Conservation (phyloP, 2,113 vertebrate species). For the Cyprinus carpio region DNA sequence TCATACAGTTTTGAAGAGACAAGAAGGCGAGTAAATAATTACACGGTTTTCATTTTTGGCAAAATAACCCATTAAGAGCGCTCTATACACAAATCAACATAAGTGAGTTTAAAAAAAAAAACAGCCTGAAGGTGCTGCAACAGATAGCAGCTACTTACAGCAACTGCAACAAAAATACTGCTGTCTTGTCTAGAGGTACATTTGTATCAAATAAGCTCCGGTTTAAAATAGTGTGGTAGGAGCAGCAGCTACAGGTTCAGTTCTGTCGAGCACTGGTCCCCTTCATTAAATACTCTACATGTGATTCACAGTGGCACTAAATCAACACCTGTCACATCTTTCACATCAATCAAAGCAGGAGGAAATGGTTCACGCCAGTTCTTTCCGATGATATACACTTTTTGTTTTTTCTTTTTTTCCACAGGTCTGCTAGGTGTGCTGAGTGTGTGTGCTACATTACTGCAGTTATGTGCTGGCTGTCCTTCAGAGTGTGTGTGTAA, state of each 20-base stretch:
- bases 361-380: not conserved
- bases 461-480: slow-evolving; percentile 77
- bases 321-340: slow-evolving; percentile 28
- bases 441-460: slow-evolving; percentile 75
- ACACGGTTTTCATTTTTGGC: not conserved
- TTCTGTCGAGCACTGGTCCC: not conserved
- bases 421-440: slow-evolving; percentile 83
- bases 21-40: not conserved
- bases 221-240: slow-evolving; percentile 1
- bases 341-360: slow-evolving; percentile 14
- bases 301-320: slow-evolving; percentile 18
- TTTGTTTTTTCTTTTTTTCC: not conserved
- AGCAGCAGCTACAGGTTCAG: slow-evolving; percentile 2
- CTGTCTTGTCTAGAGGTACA: not conserved
- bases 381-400: not conserved
- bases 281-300: not conserved
- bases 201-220: not conserved
- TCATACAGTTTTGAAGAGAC: not conserved
- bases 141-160: not conserved
- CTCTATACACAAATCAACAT: not conserved
- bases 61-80: not conserved
- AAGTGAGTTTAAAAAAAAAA: not conserved
- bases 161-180: not conserved
- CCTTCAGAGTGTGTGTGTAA: slow-evolving; percentile 89
- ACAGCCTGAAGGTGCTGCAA: not conserved